These are phyloP conservation scores for Noctua janthe DNA, from an alignment of 2,888 invertebrate genomes.

Conservation along the genomic window DNA sequence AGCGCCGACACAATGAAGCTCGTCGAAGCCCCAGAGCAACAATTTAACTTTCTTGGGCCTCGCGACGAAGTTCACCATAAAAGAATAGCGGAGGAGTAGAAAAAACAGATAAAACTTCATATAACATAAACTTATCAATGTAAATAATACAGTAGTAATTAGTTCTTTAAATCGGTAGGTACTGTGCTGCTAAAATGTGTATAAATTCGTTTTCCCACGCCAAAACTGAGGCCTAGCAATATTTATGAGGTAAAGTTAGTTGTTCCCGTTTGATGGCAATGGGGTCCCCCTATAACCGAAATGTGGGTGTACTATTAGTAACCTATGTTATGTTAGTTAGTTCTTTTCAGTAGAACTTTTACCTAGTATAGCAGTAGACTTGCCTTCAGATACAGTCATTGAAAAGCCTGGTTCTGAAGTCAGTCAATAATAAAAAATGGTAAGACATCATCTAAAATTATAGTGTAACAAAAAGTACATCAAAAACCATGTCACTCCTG, in stretches of 20 bases:
- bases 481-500: conserved; percentile 2
- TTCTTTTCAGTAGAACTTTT: neutral
- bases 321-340: no score
- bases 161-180: neutral
- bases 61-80: neutral
- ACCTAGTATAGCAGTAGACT: neutral
- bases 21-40: neutral
- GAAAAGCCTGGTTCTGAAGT: neutral
- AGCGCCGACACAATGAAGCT: neutral
- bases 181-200: neutral
- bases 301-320: no score
- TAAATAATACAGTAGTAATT: neutral
- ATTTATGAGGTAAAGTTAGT: neutral
- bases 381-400: no score
- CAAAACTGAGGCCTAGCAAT: neutral
- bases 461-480: neutral
- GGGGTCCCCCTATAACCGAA: no score
- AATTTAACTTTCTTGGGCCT: neutral
- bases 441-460: neutral
- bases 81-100: neutral
- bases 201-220: neutral
- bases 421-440: neutral
- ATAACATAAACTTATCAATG: neutral
- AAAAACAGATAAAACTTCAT: neutral
- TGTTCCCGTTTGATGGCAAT: no score